Conservation (phyloP, 92 coral and sea anemone genomes). For the Heliopora coerulea region DNA sequence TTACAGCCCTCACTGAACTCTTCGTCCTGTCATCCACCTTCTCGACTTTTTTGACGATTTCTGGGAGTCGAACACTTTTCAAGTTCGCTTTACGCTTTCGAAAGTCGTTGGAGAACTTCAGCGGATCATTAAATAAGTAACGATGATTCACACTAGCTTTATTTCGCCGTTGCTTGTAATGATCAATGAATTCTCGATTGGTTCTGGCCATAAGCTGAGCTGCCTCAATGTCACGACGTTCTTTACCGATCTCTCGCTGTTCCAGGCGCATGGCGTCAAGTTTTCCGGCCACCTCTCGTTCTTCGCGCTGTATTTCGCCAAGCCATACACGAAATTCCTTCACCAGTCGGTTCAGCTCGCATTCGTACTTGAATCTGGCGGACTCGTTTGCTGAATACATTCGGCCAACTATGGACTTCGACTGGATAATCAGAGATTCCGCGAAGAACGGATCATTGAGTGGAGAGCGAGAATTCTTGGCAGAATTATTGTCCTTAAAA, state of each 20-base stretch:
- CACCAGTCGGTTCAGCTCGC: conserved; percentile 23
- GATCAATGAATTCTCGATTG: conserved; percentile 38
- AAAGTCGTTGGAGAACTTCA: not conserved
- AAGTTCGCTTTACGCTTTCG: not conserved
- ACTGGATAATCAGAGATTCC: conserved; percentile 37
- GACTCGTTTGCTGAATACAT: conserved; percentile 32
- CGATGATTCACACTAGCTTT: not conserved
- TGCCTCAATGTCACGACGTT: conserved; percentile 8
- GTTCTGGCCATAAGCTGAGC: conserved; percentile 28
- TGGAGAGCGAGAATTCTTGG: conserved; percentile 29
- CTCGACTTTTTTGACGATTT: conserved; percentile 16
- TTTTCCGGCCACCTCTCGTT: conserved; percentile 13
- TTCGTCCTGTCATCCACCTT: not conserved
- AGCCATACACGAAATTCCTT: conserved; percentile 40
- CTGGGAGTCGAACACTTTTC: conserved; percentile 14
- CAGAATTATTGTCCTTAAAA: not conserved
- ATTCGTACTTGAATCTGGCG: conserved; percentile 22
- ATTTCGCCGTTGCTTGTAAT: conserved; percentile 17
- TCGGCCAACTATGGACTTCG: conserved; percentile 39
- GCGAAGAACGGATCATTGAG: conserved; percentile 39
- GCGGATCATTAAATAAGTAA: not conserved
- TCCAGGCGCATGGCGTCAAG: conserved; percentile 17
- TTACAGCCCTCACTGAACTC: not conserved
- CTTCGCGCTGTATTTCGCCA: conserved; percentile 17
- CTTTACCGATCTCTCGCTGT: conserved; percentile 28